Base-by-base conservation (phyloP, 64 coral and sea anemone species). In the Montipora capricornis region DNA sequence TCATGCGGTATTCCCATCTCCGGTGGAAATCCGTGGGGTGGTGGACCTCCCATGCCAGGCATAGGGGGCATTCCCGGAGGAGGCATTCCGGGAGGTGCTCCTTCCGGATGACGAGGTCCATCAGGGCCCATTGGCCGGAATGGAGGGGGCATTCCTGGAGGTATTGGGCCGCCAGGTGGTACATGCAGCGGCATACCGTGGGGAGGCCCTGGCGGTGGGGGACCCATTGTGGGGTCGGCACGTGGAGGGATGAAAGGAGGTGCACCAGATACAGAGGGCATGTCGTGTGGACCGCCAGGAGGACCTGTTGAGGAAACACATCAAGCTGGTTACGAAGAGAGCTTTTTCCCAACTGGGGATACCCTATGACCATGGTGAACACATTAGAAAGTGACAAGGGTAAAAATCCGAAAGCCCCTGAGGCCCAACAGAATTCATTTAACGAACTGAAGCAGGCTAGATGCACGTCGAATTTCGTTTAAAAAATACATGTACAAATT, bases 1-100 rank as follows among this genome's bases (percentile, higher is more conserved):
- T 97, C 92, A 7, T 83, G 70, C 5, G 87, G 93, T 45, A 94
- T 84, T 90, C 93, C 93, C 76, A 76, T 74, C 49, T 94, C 93
- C 4, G 90, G 95, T 14, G 95, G 95, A 86, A 96, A 96, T 80
- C 84, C 90, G 22, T 67, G 79, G 67, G 95, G 95, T 52, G 91
- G 95, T 53, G 86, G 80, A 46, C 87, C 82, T 84, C 14, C 91
- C 81, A 94, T 90, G 13, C 91, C 95, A 49, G 91, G 95, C 52
- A 89, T 88, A 77, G 95, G 95, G 44, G 92, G 95, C 89, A 97
- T 94, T 6, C 95, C 95, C 22, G 95, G 95, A 1, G 95, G 95
- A 3, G 91, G 70, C 71, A 94, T 92, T 19, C 95, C 75, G 4
- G 95, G 89, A 11, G 86, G 91, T 91, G 71, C 82, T 26, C 89